Conservation (phyloP, 2,888 invertebrate species). For the Abrostola tripartita region DNA sequence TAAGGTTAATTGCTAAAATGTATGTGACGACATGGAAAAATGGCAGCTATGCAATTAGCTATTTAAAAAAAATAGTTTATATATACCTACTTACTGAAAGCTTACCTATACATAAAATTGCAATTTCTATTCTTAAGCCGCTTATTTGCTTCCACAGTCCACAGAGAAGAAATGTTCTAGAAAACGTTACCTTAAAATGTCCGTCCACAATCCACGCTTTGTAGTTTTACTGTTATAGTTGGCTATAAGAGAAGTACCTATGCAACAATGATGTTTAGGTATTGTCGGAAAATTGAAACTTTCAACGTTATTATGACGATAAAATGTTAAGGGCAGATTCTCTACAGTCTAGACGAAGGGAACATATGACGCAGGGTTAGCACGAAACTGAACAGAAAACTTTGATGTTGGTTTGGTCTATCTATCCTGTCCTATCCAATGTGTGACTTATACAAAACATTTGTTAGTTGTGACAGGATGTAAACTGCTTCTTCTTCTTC, state of each 20-base stretch:
- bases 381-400: constrained; percentile 3
- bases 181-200: constrained; percentile 7
- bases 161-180: constrained; percentile 14
- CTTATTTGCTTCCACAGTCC: constrained; percentile 23
- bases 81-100: too few relatives aligned
- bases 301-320: constrained; percentile 31
- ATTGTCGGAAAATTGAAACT: constrained; percentile 30
- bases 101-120: too few relatives aligned
- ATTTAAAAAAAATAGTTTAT: neutral
- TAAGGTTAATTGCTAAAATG: too few relatives aligned
- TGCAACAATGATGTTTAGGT: constrained; percentile 14
- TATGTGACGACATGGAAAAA: too few relatives aligned
- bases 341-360: constrained; percentile 39
- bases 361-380: constrained; percentile 18
- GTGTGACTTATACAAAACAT: too few relatives aligned
- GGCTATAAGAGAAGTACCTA: constrained; percentile 10
- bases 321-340: constrained; percentile 29
- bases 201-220: constrained; percentile 3
- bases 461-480: too few relatives aligned
- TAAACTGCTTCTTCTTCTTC: too few relatives aligned
- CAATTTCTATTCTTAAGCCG: constrained; percentile 7
- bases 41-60: neutral
- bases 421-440: too few relatives aligned
- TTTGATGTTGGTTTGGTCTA: constrained; percentile 7
- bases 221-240: constrained; percentile 6